Evolutionary conservation across 2,113 vertebrate genomes (phyloP).

Genomic region (Nannobrachium achirus): DNA sequence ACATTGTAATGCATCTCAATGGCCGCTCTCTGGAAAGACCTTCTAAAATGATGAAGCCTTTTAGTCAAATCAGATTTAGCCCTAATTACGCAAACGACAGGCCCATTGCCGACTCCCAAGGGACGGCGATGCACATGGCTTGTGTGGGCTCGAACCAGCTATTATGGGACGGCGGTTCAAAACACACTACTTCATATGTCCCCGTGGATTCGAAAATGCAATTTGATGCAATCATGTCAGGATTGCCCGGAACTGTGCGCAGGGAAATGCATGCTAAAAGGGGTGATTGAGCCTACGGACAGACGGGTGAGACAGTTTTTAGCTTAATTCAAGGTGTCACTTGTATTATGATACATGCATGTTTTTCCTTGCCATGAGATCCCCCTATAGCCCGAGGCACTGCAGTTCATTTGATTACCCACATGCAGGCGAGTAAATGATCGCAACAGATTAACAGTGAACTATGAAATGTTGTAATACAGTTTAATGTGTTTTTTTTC

Average conservation of each 20-base stretch:
- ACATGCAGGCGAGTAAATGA: too few relatives aligned
- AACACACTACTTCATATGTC: conserved; percentile 41
- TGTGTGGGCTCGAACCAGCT: conserved; percentile 24
- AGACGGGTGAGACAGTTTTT: background rate
- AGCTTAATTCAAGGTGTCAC: background rate
- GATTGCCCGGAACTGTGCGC: conserved; percentile 14
- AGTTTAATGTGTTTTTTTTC: too few relatives aligned
- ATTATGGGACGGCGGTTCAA: conserved; percentile 51
- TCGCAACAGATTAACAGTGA: too few relatives aligned
- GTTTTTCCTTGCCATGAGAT: background rate
- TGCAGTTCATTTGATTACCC: too few relatives aligned
- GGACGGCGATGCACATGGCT: conserved; percentile 37
- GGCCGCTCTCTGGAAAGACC: conserved; percentile 30
- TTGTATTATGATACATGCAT: conserved; percentile 1
- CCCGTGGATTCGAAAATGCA: conserved; percentile 28
- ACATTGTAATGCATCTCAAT: conserved; percentile 35
- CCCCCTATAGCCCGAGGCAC: too few relatives aligned
- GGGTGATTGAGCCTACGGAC: background rate
- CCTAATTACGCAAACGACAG: conserved; percentile 40
- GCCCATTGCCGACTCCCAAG: conserved; percentile 27
- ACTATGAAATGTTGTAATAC: too few relatives aligned
- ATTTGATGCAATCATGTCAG: conserved; percentile 38
- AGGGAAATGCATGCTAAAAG: background rate
- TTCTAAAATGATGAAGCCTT: conserved; percentile 45
- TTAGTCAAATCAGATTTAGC: conserved; percentile 61